These are phyloP conservation scores for Drymonia ruficornis DNA, from an alignment of 2,888 invertebrate species.

Conservation along the genomic window DNA sequence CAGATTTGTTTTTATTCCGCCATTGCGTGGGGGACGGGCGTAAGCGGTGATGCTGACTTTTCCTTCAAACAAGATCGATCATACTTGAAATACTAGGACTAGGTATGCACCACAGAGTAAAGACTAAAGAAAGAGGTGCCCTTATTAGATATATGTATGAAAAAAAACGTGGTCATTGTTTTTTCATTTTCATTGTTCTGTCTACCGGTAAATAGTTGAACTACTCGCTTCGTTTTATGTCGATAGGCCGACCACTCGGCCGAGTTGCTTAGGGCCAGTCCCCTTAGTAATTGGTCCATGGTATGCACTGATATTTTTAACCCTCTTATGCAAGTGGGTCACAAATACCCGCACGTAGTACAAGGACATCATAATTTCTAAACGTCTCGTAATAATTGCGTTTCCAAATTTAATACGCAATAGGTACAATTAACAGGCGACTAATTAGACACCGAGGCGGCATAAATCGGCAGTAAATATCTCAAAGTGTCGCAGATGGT, in stretches of 20 bases:
- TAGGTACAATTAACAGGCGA: constrained; percentile 39
- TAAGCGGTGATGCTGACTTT: constrained; percentile 39
- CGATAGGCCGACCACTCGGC: no score
- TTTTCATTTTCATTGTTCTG: no score
- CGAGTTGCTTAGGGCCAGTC: no score
- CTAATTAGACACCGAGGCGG: constrained; percentile 63
- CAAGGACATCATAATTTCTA: constrained; percentile 2
- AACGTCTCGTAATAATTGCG: constrained; percentile 6
- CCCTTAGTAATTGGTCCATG: no score
- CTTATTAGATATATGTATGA: no score
- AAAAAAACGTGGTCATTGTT: no score
- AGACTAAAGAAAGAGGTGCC: no score
- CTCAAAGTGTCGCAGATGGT: constrained; percentile 67
- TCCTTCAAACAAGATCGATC: not conserved
- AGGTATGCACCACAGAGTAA: no score
- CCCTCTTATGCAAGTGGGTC: constrained; percentile 1
- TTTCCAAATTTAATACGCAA: constrained; percentile 32
- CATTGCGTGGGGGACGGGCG: constrained; percentile 50
- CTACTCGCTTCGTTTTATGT: no score
- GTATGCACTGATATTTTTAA: not conserved
- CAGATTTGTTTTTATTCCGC: constrained; percentile 73
- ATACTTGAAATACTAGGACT: no score
- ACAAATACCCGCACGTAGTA: not conserved
- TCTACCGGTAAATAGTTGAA: no score
- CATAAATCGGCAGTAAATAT: constrained; percentile 71